Evolutionary conservation across 2,888 invertebrate genomes (phyloP), one percentile per base, ranked within the genome.

Genomic region (Tupiocoris notatus): DNA sequence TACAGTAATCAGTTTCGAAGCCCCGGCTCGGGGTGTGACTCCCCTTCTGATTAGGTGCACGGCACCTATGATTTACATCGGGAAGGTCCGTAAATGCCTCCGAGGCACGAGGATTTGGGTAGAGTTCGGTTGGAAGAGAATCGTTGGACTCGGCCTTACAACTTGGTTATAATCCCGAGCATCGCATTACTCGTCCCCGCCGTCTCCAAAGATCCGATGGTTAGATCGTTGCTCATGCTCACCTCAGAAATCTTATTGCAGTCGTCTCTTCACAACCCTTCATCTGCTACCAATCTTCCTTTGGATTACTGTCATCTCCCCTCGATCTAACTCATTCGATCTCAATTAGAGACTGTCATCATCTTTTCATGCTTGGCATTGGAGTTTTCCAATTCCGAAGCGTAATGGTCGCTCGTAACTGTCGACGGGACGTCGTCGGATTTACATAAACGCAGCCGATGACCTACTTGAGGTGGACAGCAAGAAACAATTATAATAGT

Each of bases 21-120:
- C 73, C 39, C 16, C 62, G 39, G 73, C 63, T 62, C 73, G 62
- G 73, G 73, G 73, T 73, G 73, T 73, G 73, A 73, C 73, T 62
- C 73, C 22, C 39, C 63, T 20, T 73, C 73, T 73, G 73, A 73
- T 73, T 73, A 73, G 73, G 63, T 61, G 57, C 73, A 73, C 73
- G 73, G 73, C 73, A 73, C 73, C 73, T 73, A 73, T 73, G 73
- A 73, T 73, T 73, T 73, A 73, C 73, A 73, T 73, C 39, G 63
- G 73, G 73, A 73, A 54, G 73, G 63, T 54, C 62, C 62, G 12
- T 73, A 73, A 73, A 61, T 61, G 73, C 73, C 73, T 39, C 56
- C 54, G 18, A 57, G 73, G 73, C 73, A 73, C 73, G 73, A 73
- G 73, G 73, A 7, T 39, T 12, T 39, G n/a, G 39, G 12, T 39